Percentiles rank a stretch among this genome's conserved stretches.
These are phyloP conservation scores for Holacanthus passer DNA, from an alignment of 2,113 vertebrate genomes.

Conservation along the genomic window DNA sequence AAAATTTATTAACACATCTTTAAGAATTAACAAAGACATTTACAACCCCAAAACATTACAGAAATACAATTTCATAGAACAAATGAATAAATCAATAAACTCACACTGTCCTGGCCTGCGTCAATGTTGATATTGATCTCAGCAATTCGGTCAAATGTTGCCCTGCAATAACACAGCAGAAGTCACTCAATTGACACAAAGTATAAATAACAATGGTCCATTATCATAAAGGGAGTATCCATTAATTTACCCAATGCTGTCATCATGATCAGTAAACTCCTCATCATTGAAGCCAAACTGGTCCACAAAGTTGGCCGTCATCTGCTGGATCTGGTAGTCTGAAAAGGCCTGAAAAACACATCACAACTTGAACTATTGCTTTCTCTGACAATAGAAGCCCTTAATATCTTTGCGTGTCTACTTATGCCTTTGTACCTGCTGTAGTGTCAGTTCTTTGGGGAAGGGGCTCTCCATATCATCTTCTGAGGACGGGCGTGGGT, in stretches of 20 bases:
- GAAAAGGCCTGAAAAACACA: conserved; percentile 91
- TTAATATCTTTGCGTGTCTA: not conserved
- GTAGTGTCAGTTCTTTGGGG: conserved; percentile 94
- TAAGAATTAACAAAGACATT: conserved; percentile 3
- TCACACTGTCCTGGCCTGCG: conserved; percentile 91
- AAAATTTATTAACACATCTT: not conserved
- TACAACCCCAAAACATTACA: not conserved
- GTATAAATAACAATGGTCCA: not conserved
- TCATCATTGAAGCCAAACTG: conserved; percentile 99
- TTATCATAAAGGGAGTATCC: not conserved
- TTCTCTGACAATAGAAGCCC: not conserved
- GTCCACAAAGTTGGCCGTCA: conserved; percentile 97
- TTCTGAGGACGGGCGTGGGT: conserved; percentile 93
- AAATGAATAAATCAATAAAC: conserved; percentile 65
- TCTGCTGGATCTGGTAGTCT: conserved; percentile 99
- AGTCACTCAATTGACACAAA: conserved; percentile 2
- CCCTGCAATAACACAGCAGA: conserved; percentile 80
- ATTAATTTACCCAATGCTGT: conserved; percentile 90
- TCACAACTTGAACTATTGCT: not conserved
- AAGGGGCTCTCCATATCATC: conserved; percentile 95
- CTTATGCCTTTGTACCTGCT: conserved; percentile 86
- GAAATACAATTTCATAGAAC: not conserved
- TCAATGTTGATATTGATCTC: conserved; percentile 95
- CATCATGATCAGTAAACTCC: conserved; percentile 95
- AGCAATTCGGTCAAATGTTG: conserved; percentile 94